Evolutionary conservation across 2,113 vertebrate genomes (phyloP).

Genomic region (Microcebus murinus): DNA sequence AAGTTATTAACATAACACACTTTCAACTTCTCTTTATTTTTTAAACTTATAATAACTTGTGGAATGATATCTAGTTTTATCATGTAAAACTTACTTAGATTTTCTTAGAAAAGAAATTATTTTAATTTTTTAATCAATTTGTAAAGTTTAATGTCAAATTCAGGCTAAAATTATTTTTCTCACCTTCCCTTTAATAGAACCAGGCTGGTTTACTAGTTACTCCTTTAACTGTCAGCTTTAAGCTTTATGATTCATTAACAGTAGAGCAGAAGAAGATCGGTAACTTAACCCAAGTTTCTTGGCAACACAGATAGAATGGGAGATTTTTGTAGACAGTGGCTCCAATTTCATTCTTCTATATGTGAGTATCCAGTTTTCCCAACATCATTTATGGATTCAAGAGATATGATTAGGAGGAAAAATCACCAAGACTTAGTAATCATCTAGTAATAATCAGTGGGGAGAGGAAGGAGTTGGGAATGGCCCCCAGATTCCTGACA

Average conservation of each 20-base stretch:
- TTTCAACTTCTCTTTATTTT: neutral
- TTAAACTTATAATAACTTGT: neutral
- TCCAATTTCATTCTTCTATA: too few species aligned
- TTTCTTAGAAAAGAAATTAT: neutral
- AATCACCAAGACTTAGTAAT: neutral
- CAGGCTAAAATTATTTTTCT: neutral
- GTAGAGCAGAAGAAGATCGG: neutral
- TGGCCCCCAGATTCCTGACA: neutral
- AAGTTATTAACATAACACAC: neutral
- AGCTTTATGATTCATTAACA: neutral
- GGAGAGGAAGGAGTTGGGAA: neutral
- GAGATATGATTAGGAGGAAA: neutral
- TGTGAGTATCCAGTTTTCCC: neutral
- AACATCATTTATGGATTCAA: neutral
- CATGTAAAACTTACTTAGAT: neutral
- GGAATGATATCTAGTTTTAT: neutral
- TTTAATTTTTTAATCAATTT: neutral
- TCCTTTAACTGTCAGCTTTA: neutral
- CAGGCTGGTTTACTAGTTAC: neutral
- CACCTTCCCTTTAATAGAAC: neutral
- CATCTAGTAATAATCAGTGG: neutral
- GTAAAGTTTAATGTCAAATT: conserved; percentile 26
- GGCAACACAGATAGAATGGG: neutral
- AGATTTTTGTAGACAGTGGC: too few species aligned
- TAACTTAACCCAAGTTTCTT: neutral